Conservation (phyloP, 2,888 invertebrate genomes). For the Bellardia bayeri region DNA sequence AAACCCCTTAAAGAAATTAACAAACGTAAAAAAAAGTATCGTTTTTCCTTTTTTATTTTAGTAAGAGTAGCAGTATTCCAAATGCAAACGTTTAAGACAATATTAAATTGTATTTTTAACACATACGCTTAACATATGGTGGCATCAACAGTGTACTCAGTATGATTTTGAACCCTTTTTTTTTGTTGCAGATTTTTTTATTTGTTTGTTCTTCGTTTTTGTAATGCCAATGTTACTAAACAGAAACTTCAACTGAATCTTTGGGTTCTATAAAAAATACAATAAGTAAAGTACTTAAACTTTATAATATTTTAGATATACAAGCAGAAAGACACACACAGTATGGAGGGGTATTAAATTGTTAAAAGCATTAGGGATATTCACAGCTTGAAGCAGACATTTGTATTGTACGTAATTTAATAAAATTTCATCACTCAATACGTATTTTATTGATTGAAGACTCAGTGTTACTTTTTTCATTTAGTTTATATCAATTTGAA, state of each 20-base stretch:
- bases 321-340: not conserved
- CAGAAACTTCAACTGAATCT: conserved; percentile 27
- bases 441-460: too few relatives aligned
- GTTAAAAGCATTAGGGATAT: conserved; percentile 5
- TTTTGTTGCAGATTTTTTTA: not conserved
- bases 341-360: not conserved
- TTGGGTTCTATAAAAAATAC: conserved; percentile 35
- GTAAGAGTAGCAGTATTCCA: not conserved
- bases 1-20: not conserved
- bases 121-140: conserved; percentile 63
- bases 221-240: conserved; percentile 29
- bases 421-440: too few relatives aligned
- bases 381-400: not conserved
- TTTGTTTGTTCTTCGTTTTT: not conserved
- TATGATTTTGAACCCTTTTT: conserved; percentile 53
- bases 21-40: conserved; percentile 20
- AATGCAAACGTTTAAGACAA: conserved; percentile 62
- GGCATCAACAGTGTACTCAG: conserved; percentile 22
- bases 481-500: too few relatives aligned
- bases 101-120: conserved; percentile 60
- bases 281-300: conserved; percentile 50
- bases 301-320: conserved; percentile 37
- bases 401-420: too few relatives aligned
- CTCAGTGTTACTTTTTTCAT: too few relatives aligned
- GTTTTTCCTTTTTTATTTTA: conserved; percentile 14